Evolutionary conservation across 2,113 vertebrate genomes (phyloP), one percentile per base, ranked within the genome.

Genomic region (Gnathonemus longibarbis): DNA sequence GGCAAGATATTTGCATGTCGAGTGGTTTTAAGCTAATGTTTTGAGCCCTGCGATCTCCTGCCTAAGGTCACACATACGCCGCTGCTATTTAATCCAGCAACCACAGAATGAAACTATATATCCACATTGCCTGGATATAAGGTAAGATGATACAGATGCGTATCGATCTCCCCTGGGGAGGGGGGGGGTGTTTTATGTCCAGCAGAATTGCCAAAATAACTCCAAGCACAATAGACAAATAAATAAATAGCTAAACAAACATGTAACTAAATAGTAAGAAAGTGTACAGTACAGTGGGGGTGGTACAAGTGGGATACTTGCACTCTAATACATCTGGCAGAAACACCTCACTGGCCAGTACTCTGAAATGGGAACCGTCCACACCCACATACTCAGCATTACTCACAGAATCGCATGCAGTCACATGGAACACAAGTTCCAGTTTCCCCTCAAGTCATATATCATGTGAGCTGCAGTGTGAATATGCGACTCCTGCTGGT

Each of bases 361-460:
- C 62, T 70, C 62, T 70, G 62, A 70, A 70, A 31, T 4, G 27
- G n/a, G 62, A 70, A 70, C 62, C 15, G 62, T 31, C 62, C 62
- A 11, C 83, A 24, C 42, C 39, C 39, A 24, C 83, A 45, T 48
- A 46, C 83, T 48, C 83, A 11, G 17, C 24, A 24, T 84, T 48
- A 46, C 39, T 84, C 42, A 46, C 83, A 80, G 35, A 42, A 42
- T 80, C 35, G 74, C 74, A 80, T 42, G 74, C 31, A 42, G 74
- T n/a, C 83, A 84, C 39, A 42, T 48, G 83, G 45, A 19, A 21
- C 39, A 84, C 19, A 31, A 24, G 15, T 19, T 35, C 35, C 70
- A 89, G 48, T 50, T 89, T 89, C 31, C 31, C 74, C 66, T 39
- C 58, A 42, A 91, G 39, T 48, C 83, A 84, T 84, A 85, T 89